phyloP scores from a whole-genome alignment of 2,888 invertebrate species.

The Liodrosophila aerea region DNA sequence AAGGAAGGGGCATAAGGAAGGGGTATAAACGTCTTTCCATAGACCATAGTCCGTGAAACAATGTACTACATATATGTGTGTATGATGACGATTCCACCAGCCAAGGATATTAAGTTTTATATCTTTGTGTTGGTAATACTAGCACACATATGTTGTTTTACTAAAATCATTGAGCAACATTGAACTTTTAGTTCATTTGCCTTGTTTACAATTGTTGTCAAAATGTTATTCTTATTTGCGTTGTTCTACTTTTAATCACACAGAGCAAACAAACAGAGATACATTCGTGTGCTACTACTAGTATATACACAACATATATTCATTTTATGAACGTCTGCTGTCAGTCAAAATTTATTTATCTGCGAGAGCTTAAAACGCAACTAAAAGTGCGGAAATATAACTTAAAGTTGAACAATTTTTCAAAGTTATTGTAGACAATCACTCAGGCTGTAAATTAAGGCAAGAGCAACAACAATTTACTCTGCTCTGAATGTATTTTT shows the following conservation, averaged over 20 bases:
- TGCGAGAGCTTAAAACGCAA: constrained; percentile 32
- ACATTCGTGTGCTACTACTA: too few species aligned
- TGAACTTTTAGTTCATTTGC: too few species aligned
- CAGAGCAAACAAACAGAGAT: constrained; percentile 7
- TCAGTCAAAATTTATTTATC: constrained; percentile 59
- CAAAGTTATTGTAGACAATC: constrained; percentile 65
- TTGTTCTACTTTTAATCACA: constrained; percentile 11
- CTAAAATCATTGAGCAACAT: too few species aligned
- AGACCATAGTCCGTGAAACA: too few species aligned
- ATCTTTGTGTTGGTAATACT: too few species aligned
- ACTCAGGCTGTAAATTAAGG: constrained; percentile 57
- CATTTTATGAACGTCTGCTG: constrained; percentile 48
- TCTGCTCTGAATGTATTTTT: constrained; percentile 1
- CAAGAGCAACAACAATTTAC: too few species aligned
- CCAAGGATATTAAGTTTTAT: too few species aligned
- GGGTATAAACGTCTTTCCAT: too few species aligned
- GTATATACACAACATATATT: constrained; percentile 8
- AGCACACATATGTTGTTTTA: too few species aligned
- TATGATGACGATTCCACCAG: too few species aligned
- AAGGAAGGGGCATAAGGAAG: too few species aligned
- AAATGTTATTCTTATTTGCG: not conserved
- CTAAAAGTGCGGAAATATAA: constrained; percentile 60
- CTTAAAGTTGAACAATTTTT: constrained; percentile 57
- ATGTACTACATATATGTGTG: too few species aligned
- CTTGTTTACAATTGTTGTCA: constrained; percentile 16